These are phyloP conservation scores for Lophochroa leadbeateri DNA, from an alignment of 2,113 vertebrate species.

Conservation along the genomic window DNA sequence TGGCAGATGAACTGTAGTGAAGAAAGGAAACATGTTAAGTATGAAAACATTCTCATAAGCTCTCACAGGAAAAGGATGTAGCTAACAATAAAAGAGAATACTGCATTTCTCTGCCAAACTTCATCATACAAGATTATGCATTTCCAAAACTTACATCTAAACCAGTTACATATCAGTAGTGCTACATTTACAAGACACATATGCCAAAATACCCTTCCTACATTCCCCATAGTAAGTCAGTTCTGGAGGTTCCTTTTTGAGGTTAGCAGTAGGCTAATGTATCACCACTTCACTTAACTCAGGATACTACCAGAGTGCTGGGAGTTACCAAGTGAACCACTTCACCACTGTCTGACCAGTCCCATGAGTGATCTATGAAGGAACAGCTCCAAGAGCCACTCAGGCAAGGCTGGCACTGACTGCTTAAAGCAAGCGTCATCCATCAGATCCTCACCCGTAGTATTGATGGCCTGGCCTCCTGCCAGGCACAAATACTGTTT, in stretches of 20 bases:
- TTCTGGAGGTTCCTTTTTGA: neutral
- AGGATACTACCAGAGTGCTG: neutral
- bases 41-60: constrained; percentile 53
- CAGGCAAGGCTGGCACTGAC: neutral
- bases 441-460: neutral
- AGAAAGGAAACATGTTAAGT: constrained; percentile 42
- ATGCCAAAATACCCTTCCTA: neutral
- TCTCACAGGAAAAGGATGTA: constrained; percentile 62
- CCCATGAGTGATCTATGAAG: neutral
- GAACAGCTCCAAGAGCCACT: neutral
- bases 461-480: neutral
- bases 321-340: neutral
- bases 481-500: neutral
- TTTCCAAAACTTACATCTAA: neutral
- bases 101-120: neutral
- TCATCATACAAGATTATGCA: neutral
- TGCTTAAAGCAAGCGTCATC: neutral
- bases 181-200: neutral
- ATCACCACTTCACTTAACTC: neutral
- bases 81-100: constrained; percentile 36
- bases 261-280: neutral
- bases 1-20: constrained; percentile 20
- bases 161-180: neutral
- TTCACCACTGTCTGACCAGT: neutral
- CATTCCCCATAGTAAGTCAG: neutral